phyloP scores from a whole-genome alignment of 2,113 vertebrate species.

The Saccopteryx bilineata region DNA sequence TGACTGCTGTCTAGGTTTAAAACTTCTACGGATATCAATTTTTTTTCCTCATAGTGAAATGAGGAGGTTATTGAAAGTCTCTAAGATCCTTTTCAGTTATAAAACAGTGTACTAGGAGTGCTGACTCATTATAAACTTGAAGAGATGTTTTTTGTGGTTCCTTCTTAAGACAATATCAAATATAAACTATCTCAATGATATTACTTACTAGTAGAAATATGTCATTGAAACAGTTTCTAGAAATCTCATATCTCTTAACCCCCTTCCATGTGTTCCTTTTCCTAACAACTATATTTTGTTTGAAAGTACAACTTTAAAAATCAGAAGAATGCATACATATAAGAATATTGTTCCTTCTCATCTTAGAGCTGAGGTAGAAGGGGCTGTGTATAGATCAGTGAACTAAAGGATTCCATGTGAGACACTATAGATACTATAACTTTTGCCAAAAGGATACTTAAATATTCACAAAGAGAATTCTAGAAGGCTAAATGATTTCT shows the following conservation, averaged over 20 bases:
- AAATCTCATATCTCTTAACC: neutral
- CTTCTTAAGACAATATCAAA: neutral
- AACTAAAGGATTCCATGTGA: conserved; percentile 39
- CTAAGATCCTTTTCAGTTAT: neutral
- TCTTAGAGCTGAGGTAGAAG: neutral
- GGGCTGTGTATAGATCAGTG: neutral
- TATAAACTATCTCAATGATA: neutral
- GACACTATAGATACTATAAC: conserved; percentile 53
- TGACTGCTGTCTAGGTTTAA: neutral
- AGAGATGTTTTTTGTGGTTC: neutral
- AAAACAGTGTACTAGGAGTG: neutral
- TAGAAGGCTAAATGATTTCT: conserved; percentile 55
- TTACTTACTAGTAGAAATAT: neutral
- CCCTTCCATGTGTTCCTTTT: neutral
- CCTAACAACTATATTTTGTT: neutral
- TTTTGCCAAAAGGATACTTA: conserved; percentile 75
- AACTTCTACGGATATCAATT: neutral
- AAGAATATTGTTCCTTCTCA: conserved; percentile 26
- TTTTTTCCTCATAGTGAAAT: neutral
- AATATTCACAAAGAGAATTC: conserved; percentile 77
- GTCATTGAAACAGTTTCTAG: conserved; percentile 37
- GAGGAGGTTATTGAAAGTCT: neutral
- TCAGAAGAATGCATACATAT: neutral
- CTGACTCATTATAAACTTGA: neutral
- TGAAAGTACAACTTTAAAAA: neutral